Evolutionary conservation across 2,888 invertebrate species (phyloP).

Genomic region (Macropis europaea): DNA sequence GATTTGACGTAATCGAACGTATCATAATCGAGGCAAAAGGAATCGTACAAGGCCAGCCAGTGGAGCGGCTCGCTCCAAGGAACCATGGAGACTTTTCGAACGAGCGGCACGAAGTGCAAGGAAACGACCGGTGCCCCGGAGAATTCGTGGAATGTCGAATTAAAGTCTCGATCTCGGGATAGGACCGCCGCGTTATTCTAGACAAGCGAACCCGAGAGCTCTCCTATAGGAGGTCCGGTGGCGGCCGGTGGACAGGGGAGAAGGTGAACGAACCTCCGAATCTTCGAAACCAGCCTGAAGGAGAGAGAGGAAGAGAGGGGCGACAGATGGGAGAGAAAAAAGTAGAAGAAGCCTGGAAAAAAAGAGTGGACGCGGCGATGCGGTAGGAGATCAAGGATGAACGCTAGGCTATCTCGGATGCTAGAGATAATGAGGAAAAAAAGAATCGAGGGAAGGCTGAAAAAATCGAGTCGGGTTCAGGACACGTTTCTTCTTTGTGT

Average conservation of each 20-base stretch:
- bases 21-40: constrained; percentile 50
- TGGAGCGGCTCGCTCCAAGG: constrained; percentile 18
- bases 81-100: constrained; percentile 36
- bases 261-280: constrained; percentile 80
- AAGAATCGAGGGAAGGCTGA: neutral
- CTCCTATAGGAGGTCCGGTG: constrained; percentile 31
- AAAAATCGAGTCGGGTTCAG: neutral
- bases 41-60: constrained; percentile 50
- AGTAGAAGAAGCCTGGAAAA: constrained; percentile 60
- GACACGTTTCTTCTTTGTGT: neutral
- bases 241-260: constrained; percentile 59
- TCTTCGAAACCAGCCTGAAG: constrained; percentile 64
- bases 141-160: constrained; percentile 75
- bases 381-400: constrained; percentile 43
- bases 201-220: no score
- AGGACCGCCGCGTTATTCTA: constrained; percentile 55
- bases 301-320: constrained; percentile 16
- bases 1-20: constrained; percentile 52
- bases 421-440: neutral
- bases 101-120: constrained; percentile 59
- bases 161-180: constrained; percentile 68
- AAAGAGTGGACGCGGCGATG: constrained; percentile 46
- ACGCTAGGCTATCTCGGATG: constrained; percentile 21
- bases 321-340: constrained; percentile 56
- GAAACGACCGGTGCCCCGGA: constrained; percentile 43